Percentiles rank a stretch among this genome's conserved stretches.
phyloP scores from a whole-genome alignment of 1,140 invertebrate genomes.

The Caenorhabditis tropicalis region DNA sequence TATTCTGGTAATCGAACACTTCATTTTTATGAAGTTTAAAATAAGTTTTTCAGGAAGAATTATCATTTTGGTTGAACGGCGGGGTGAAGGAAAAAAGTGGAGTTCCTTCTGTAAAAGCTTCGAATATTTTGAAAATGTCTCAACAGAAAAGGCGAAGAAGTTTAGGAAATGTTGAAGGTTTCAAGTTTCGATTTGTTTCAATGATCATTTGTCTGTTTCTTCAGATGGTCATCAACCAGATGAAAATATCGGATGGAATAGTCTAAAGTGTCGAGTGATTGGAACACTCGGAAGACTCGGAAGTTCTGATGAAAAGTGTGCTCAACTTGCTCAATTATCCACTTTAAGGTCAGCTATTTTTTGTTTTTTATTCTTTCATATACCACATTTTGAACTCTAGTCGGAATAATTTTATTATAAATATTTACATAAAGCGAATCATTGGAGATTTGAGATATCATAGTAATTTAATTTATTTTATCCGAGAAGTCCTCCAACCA shows the following conservation, averaged over 20 bases:
- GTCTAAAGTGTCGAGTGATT: slow-evolving; percentile 10
- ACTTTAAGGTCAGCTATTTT: not conserved
- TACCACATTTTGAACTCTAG: not conserved
- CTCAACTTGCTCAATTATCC: not conserved
- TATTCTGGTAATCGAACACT: not conserved
- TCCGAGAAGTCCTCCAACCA: slow-evolving; percentile 12
- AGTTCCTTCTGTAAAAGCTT: slow-evolving; percentile 9
- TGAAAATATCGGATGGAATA: slow-evolving; percentile 24
- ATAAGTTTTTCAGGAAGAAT: not conserved
- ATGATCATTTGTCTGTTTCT: not conserved
- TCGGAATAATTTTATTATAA: not conserved
- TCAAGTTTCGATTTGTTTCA: not conserved
- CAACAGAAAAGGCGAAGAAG: slow-evolving; percentile 1
- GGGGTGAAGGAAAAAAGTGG: not conserved
- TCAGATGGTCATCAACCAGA: slow-evolving; percentile 14
- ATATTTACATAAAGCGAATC: slow-evolving; percentile 30
- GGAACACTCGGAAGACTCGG: slow-evolving; percentile 16
- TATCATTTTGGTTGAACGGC: slow-evolving; percentile 16
- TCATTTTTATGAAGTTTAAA: no score
- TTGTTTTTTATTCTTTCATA: not conserved
- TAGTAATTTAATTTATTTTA: not conserved
- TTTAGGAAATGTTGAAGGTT: slow-evolving; percentile 11
- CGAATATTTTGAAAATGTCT: slow-evolving; percentile 31
- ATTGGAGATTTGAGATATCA: not conserved
- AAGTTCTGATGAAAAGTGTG: slow-evolving; percentile 22